These are phyloP conservation scores for Phasia obesa DNA, from an alignment of 2,888 invertebrate species.

Conservation along the genomic window DNA sequence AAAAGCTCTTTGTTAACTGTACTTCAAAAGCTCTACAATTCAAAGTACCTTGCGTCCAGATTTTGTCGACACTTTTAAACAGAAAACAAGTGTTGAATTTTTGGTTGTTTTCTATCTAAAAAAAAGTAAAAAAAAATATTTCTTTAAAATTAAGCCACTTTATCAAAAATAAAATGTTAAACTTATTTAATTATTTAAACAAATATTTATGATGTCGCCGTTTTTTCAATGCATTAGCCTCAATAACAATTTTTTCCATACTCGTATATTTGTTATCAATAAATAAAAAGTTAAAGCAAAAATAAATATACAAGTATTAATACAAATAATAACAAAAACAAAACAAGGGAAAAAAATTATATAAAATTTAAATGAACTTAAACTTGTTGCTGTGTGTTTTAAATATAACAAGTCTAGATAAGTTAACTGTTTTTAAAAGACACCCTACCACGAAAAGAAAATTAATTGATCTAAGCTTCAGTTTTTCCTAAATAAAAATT, in stretches of 20 bases:
- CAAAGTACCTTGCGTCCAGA: background rate
- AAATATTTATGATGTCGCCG: slow-evolving; percentile 39
- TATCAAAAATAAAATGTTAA: no score
- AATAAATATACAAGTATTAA: background rate
- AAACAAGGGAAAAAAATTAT: no score
- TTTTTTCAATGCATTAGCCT: slow-evolving; percentile 20
- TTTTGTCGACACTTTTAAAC: background rate
- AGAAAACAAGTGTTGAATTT: background rate
- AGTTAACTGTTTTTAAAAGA: background rate
- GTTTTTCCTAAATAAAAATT: no score
- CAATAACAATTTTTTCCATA: background rate
- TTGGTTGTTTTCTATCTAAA: no score
- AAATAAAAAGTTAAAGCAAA: slow-evolving; percentile 20
- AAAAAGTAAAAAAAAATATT: no score
- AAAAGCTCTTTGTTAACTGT: no score
- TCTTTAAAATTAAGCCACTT: no score
- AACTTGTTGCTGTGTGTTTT: slow-evolving; percentile 43
- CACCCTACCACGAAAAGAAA: background rate
- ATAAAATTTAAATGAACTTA: slow-evolving; percentile 41
- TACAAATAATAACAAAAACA: no score
- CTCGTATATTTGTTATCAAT: slow-evolving; percentile 37
- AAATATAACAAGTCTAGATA: background rate
- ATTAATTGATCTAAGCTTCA: no score
- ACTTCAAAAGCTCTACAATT: no score
- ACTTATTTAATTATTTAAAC: slow-evolving; percentile 11